Evolutionary conservation across 1,140 invertebrate genomes (phyloP).

Genomic region (Pseudomyrmex sp.): DNA sequence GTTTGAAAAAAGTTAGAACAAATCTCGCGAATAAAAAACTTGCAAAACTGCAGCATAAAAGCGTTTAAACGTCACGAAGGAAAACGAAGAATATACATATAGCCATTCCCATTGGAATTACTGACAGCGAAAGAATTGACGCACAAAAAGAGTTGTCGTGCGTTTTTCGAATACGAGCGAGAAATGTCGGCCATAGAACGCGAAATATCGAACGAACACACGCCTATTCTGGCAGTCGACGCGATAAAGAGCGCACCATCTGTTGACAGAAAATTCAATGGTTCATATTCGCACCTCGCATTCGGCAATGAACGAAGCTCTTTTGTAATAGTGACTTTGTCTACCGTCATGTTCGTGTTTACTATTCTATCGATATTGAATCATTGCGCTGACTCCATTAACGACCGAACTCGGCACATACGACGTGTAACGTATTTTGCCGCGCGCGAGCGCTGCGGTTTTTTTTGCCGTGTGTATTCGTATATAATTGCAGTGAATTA

Average conservation of each 20-base stretch:
- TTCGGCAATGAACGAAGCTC: slow-evolving; percentile 33
- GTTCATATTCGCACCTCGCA: slow-evolving; percentile 56
- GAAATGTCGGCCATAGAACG: slow-evolving; percentile 10
- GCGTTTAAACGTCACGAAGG: background rate
- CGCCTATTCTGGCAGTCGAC: background rate
- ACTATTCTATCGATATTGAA: slow-evolving; percentile 34
- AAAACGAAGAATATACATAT: background rate
- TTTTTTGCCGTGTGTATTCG: background rate
- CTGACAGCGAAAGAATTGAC: background rate
- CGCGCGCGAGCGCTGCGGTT: background rate
- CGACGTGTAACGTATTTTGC: slow-evolving; percentile 2
- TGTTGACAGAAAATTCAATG: slow-evolving; percentile 62
- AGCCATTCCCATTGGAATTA: background rate
- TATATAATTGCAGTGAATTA: slow-evolving; percentile 26
- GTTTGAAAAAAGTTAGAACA: no score
- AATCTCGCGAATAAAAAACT: no score
- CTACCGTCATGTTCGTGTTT: slow-evolving; percentile 35
- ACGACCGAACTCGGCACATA: background rate
- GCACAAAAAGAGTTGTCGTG: background rate
- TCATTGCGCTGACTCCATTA: slow-evolving; percentile 29
- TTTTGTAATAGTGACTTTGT: slow-evolving; percentile 45
- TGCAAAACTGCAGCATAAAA: no score
- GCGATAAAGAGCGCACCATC: slow-evolving; percentile 55
- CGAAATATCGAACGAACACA: slow-evolving; percentile 30
- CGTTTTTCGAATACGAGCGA: slow-evolving; percentile 2